Base-by-base conservation (phyloP, 2,888 invertebrate species). In the Cataglyphis livida region DNA sequence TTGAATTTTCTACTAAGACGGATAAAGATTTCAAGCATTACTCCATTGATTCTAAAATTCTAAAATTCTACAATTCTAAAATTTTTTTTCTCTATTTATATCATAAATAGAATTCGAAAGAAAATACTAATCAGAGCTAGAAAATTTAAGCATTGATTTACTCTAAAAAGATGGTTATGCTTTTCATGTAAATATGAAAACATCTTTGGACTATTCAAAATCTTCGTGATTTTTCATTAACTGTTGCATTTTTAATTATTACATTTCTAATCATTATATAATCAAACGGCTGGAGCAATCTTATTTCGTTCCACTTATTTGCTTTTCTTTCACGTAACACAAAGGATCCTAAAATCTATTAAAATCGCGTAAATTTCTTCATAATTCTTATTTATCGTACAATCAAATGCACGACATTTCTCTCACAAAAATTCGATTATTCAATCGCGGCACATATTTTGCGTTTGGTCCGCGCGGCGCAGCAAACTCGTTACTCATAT, bases 401-500 rank as follows among this genome's bases (percentile, higher is more conserved):
- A 85, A 65, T 68, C 28, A 59, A 84, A 15, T 41, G 66, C 65
- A 83, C 57, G 84, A 65, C 70, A 68, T 54, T 84, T 21, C 35
- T 57, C 51, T 59, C 21, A 35, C 57, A 21, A 35, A 41, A 64
- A 57, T 54, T 41, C 28, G 48, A 82, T 73, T 71, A 71, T 84
- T 35, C 64, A 81, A 83, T 85, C 85, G 87, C 65, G 81, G 78
- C 70, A 65, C 61, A 82, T 83, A 81, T 81, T 84, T 89, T 87
- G 86, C 87, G 88, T 89, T 48, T 89, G 89, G 87, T 85, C 85
- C 86, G 84, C 84, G 85, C 88, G 86, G 84, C 85, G 87, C 88
- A 88, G 59, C 84, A 82, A 87, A 90, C 74, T 68, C 83, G 83
- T 87, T 83, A 83, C 54, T 79, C 68, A 81, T 84, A 62, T 84